phyloP scores from a whole-genome alignment of 1,140 invertebrate genomes.

The Drosophila virilis region DNA sequence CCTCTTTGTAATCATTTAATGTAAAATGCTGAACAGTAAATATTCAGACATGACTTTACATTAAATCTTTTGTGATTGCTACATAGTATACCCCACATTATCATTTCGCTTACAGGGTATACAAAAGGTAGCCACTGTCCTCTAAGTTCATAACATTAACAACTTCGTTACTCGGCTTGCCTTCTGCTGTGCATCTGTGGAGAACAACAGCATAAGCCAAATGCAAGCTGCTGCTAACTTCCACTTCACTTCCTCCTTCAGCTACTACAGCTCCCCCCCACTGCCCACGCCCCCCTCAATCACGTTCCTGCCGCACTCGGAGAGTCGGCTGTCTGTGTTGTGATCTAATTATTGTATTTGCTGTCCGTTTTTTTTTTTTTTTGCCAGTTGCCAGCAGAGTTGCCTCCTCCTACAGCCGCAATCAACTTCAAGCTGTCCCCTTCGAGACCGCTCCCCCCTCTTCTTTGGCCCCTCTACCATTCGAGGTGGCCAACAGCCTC shows the following conservation, averaged over 20 bases:
- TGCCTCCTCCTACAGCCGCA: slow-evolving; percentile 42
- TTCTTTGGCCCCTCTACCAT: not conserved
- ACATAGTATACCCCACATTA: too few species aligned
- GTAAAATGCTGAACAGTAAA: too few species aligned
- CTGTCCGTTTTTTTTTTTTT: slow-evolving; percentile 56
- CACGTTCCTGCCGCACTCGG: slow-evolving; percentile 51
- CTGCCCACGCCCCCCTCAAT: slow-evolving; percentile 28
- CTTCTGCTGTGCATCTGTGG: slow-evolving; percentile 20
- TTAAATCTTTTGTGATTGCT: too few species aligned
- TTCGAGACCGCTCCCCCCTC: too few species aligned
- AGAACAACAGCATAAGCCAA: slow-evolving; percentile 19
- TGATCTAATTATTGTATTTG: slow-evolving; percentile 82
- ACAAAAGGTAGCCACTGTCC: slow-evolving; percentile 14
- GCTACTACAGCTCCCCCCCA: not conserved
- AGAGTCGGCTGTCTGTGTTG: slow-evolving; percentile 64
- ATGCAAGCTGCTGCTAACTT: slow-evolving; percentile 36
- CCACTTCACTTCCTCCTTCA: slow-evolving; percentile 32
- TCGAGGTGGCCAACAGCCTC: slow-evolving; percentile 26
- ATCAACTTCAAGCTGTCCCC: not conserved
- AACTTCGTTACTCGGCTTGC: slow-evolving; percentile 46
- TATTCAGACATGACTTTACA: too few species aligned
- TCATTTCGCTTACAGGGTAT: slow-evolving; percentile 20
- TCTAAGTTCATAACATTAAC: slow-evolving; percentile 45
- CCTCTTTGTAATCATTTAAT: too few species aligned
- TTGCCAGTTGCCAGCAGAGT: slow-evolving; percentile 54